Conservation (phyloP, 2,888 invertebrate genomes). For the Clepsis dumicolana region DNA sequence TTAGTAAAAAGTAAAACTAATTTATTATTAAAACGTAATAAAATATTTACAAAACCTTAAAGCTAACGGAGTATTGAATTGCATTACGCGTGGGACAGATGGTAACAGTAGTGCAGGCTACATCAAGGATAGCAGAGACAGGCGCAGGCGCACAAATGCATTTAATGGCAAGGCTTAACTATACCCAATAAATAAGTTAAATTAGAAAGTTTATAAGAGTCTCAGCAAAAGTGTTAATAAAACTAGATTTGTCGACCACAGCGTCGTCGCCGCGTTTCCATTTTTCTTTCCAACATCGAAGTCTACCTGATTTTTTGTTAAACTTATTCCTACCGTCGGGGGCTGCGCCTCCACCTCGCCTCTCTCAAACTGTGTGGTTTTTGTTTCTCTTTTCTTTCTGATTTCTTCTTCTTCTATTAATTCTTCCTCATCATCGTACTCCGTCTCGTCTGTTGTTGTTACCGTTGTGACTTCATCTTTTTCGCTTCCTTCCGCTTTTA, state of each 20-base stretch:
- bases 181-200: constrained; percentile 79
- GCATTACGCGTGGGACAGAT: constrained; percentile 67
- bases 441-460: constrained; percentile 50
- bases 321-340: constrained; percentile 59
- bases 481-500: constrained; percentile 65
- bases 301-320: constrained; percentile 66
- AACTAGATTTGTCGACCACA: constrained; percentile 58
- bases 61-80: constrained; percentile 81
- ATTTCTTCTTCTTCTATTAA: constrained; percentile 50
- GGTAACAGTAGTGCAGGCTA: constrained; percentile 67
- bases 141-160: constrained; percentile 69
- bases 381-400: constrained; percentile 66
- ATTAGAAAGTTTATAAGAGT: constrained; percentile 60
- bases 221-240: constrained; percentile 61
- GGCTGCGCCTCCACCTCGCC: constrained; percentile 62
- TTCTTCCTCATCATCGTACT: constrained; percentile 54
- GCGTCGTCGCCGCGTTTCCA: constrained; percentile 48
- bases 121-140: constrained; percentile 29
- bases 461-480: constrained; percentile 54
- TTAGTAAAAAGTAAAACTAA: constrained; percentile 51
- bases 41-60: constrained; percentile 81
- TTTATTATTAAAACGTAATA: constrained; percentile 57
- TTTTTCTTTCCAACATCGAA: constrained; percentile 54
- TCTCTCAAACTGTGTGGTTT: constrained; percentile 67
- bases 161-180: constrained; percentile 79